phyloP scores from a whole-genome alignment of 2,888 invertebrate species.

The Andrena marginata region DNA sequence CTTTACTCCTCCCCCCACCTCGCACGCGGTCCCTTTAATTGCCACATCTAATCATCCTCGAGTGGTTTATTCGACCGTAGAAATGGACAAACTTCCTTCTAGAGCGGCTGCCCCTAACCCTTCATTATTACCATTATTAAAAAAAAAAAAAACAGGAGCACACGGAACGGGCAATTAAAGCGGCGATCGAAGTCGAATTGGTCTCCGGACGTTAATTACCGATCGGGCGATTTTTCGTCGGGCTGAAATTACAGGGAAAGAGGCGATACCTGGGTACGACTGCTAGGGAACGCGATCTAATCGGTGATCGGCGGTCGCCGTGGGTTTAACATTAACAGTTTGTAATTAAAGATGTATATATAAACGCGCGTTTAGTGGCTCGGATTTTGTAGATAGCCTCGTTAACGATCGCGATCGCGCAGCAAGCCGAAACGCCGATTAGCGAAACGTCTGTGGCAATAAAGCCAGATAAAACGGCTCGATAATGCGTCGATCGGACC shows the following conservation, averaged over 20 bases:
- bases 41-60: background rate
- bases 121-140: background rate
- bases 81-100: background rate
- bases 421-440: background rate
- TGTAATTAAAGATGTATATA: background rate
- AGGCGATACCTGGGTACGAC: background rate
- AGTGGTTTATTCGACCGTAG: background rate
- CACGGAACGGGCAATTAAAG: constrained; percentile 18
- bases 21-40: background rate
- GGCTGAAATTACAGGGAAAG: background rate
- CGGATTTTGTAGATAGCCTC: no score
- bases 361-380: background rate
- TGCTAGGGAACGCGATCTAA: constrained; percentile 2
- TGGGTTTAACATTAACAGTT: background rate
- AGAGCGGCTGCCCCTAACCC: background rate
- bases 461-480: background rate
- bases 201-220: constrained; percentile 7
- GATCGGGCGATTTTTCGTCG: background rate
- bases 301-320: background rate
- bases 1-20: background rate
- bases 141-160: background rate
- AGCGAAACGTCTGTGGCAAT: background rate
- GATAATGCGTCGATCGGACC: background rate
- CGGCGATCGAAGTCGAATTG: constrained; percentile 11
- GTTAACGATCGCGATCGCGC: constrained; percentile 3